Conservation (phyloP, 2,113 vertebrate species). For the Chelonoidis abingdonii region DNA sequence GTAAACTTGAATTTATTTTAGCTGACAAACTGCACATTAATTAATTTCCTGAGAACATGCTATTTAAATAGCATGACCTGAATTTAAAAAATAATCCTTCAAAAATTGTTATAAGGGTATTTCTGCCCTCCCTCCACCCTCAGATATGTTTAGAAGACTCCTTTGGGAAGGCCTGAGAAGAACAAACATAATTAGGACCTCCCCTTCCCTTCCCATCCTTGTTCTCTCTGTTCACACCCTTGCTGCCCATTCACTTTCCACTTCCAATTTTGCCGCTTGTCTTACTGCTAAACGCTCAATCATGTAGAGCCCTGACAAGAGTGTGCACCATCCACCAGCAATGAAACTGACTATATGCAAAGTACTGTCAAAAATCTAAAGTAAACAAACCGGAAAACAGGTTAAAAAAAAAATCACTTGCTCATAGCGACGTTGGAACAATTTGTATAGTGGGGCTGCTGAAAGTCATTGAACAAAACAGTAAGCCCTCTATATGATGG, state of each 20-base stretch:
- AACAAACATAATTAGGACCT: not conserved
- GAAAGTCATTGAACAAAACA: not conserved
- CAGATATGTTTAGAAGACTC: not conserved
- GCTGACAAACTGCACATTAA: not conserved
- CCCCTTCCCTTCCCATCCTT: not conserved
- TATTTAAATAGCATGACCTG: not conserved
- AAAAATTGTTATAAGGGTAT: not conserved
- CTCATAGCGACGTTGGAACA: not conserved
- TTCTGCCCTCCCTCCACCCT: not conserved
- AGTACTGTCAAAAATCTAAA: rapidly evolving
- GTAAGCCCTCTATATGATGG: not conserved
- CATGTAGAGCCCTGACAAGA: not conserved
- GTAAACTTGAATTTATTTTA: not conserved
- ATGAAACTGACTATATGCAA: rapidly evolving
- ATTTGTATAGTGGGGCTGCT: not conserved
- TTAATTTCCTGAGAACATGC: not conserved
- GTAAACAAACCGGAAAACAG: not conserved
- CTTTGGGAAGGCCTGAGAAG: not conserved
- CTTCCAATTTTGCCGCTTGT: not conserved
- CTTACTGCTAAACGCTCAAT: not conserved
- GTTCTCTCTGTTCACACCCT: not conserved
- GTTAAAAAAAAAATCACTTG: rapidly evolving
- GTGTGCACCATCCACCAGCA: not conserved
- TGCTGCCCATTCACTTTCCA: not conserved
- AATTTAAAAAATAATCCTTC: not conserved